Conservation (phyloP, 2,113 vertebrate genomes). For the Rhinoderma darwinii region DNA sequence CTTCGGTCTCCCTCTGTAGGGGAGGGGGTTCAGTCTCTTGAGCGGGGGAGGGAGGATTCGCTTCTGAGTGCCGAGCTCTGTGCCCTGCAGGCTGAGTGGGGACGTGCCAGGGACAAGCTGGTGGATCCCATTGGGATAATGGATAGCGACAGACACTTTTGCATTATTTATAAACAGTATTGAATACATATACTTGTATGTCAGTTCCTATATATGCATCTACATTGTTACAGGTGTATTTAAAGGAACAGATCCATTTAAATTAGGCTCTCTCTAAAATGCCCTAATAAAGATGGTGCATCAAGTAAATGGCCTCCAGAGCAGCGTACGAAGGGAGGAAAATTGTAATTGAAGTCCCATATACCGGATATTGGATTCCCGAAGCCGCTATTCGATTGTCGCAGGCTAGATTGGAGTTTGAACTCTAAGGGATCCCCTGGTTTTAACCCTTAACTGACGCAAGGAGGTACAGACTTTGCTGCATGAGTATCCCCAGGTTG, state of each 20-base stretch:
- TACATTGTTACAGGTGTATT: not conserved
- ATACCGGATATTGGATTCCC: no score
- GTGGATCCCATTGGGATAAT: not conserved
- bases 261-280: no score
- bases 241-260: not conserved
- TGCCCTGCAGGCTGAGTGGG: conserved; percentile 30
- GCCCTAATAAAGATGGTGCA: not conserved
- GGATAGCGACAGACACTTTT: not conserved
- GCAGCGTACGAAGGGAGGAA: not conserved
- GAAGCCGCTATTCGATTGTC: no score
- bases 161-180: not conserved
- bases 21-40: conserved; percentile 11
- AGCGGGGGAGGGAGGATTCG: conserved; percentile 11
- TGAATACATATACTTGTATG: not conserved
- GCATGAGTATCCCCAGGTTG: no score
- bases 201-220: not conserved
- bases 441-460: no score
- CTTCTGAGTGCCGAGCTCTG: not conserved
- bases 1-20: not conserved
- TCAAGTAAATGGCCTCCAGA: not conserved
- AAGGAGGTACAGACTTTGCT: no score
- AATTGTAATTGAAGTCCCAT: not conserved
- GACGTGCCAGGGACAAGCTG: conserved; percentile 43
- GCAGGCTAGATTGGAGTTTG: no score
- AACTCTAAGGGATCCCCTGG: no score